A percentile compares a stretch with the other conserved stretches of the same genome.
Conservation (phyloP, 2,888 invertebrate genomes). For the Napeogenes inachia region DNA sequence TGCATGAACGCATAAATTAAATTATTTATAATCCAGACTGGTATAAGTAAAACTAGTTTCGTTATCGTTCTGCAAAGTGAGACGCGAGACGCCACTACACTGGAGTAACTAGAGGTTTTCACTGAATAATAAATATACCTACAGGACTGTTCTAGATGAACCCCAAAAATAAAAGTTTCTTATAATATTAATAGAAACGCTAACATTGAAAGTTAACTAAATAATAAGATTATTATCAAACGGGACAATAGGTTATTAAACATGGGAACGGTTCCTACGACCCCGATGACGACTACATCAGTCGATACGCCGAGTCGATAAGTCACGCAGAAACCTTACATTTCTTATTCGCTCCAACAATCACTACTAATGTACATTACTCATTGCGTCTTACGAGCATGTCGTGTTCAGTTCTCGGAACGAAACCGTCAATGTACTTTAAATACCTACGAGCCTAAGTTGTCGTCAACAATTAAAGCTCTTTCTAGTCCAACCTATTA, state of each 20-base stretch:
- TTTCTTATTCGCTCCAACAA: slow-evolving; percentile 7
- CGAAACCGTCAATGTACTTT: slow-evolving; percentile 7
- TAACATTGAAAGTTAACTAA: slow-evolving; percentile 1
- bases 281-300: slow-evolving; percentile 46
- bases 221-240: slow-evolving; percentile 38
- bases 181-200: background rate
- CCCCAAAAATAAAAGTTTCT: background rate
- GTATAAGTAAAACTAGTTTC: slow-evolving; percentile 23
- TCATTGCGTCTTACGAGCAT: slow-evolving; percentile 18
- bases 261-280: slow-evolving; percentile 42
- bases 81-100: no score
- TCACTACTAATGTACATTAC: slow-evolving; percentile 12
- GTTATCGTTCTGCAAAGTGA: slow-evolving; percentile 20
- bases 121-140: no score
- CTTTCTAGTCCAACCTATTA: slow-evolving; percentile 27
- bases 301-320: slow-evolving; percentile 44
- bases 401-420: background rate
- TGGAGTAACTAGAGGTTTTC: no score
- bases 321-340: slow-evolving; percentile 50
- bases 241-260: slow-evolving; percentile 58
- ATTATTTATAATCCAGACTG: slow-evolving; percentile 29
- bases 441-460: slow-evolving; percentile 7
- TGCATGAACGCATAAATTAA: slow-evolving; percentile 31
- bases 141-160: no score
- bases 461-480: slow-evolving; percentile 21